Evolutionary conservation across 2,888 invertebrate genomes (phyloP), one percentile per base, ranked within the genome.

Genomic region (Polia nebulosa): DNA sequence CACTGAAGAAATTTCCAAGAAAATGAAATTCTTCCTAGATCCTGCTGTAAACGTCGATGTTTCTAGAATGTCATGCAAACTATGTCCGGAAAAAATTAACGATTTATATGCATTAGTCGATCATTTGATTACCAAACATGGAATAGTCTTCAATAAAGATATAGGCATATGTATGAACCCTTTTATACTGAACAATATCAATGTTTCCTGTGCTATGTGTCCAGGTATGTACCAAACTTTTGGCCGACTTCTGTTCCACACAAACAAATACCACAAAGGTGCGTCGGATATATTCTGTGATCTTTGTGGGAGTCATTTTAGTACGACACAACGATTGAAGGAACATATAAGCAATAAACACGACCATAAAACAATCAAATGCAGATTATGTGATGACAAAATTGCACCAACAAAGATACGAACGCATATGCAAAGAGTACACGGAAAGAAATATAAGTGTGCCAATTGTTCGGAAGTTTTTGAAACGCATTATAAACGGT

Each of bases 371-470:
- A 78, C 84, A 3, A 72, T 85, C 0, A 71, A 83, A 44, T 91
- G 90, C 56, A 67, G 76, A 0, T 61, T 87, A 3, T 90, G 88
- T 52, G 86, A 88, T 0, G 88, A 88, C 49, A 82, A 85, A 0
- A 89, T 93, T n/a, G 78, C 64, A 65, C 83, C 83, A 1, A 84
- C 89, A 1, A 89, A 90, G n/a, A 73, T 92, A 53, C 81, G 87
- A 20, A 92, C 88, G 9, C 94, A 94, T 74, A 71, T 83, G 77
- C 83, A 81, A 17, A 79, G 80, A 5, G 69, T 68, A 0, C 85
- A 89, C 3, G 75, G 81, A 7, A 86, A 80, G n/a, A 79, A 61
- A 27, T 85, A 85, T 55, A 85, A 84, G 58, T 82, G 88, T 58
- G 63, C 63, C 0, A 53, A 66, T 11, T 83, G 85, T n/a, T 1